phyloP scores from a whole-genome alignment of 2,797 vertebrate species.

The Neosilurus hyrtlii region DNA sequence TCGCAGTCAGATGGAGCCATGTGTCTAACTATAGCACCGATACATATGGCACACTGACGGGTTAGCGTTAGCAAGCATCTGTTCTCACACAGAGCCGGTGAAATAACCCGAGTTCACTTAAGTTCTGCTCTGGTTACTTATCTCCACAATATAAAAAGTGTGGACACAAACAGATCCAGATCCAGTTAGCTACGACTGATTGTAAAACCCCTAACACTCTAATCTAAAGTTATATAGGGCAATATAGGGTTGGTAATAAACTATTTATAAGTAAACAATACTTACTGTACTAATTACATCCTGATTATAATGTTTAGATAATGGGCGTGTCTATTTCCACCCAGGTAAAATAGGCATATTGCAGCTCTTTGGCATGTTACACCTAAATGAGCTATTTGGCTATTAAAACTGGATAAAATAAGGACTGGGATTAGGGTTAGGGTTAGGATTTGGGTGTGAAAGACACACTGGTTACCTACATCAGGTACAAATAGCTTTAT shows the following conservation, averaged over 20 bases:
- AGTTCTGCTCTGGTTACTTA: slow-evolving; percentile 1
- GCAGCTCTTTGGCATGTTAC: too few relatives aligned
- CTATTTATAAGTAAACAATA: background rate
- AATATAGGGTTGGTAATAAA: background rate
- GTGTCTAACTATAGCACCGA: slow-evolving; percentile 27
- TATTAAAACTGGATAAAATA: too few relatives aligned
- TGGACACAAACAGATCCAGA: background rate
- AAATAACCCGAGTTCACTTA: background rate
- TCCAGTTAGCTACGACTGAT: background rate
- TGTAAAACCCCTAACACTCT: background rate
- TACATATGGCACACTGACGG: slow-evolving; percentile 19
- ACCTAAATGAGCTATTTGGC: too few relatives aligned
- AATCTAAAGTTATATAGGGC: background rate
- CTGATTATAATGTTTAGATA: background rate
- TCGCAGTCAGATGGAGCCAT: slow-evolving; percentile 30
- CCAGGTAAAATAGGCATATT: too few relatives aligned
- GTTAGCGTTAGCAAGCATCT: slow-evolving; percentile 16
- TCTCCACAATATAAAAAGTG: background rate
- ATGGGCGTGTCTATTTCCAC: background rate
- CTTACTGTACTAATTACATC: background rate
- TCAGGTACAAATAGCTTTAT: too few relatives aligned
- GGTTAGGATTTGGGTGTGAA: too few relatives aligned
- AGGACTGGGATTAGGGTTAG: too few relatives aligned
- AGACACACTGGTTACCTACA: too few relatives aligned
- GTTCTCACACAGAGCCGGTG: background rate